Evolutionary conservation across 1,140 invertebrate genomes (phyloP), one percentile per base, ranked within the genome.

Genomic region (Notospermus geniculatus): DNA sequence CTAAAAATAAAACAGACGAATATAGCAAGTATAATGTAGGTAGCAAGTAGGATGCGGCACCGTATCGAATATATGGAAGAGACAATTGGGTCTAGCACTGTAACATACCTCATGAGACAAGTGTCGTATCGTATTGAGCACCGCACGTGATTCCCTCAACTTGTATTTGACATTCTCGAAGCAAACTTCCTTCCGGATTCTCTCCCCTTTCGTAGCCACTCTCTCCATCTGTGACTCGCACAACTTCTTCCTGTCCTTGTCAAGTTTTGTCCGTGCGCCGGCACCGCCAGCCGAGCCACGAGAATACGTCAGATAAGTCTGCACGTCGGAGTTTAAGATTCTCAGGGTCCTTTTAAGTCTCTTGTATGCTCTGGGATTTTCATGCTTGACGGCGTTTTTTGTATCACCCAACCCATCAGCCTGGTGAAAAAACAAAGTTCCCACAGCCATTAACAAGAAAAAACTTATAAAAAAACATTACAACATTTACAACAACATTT

Each of bases 1-100:
- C 90, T 92, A 66, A 22, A 84, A 78, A 69, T 13, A 25, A 11
- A 19, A n/a, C n/a, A 50, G 4, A 50, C n/a, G 19, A 7, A 23
- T 50, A 50, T 50, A 7, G 46, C 5, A 7, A 50, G 19, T 50
- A n/a, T 7, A 27, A 50, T 50, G 4, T 50, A n/a, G 25, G n/a
- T 7, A 27, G 19, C 39, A 43, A 43, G 19, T 43, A 13, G 19
- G n/a, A n/a, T n/a, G n/a, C n/a, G n/a, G n/a, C n/a, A n/a, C n/a
- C n/a, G n/a, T n/a, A n/a, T n/a, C n/a, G n/a, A n/a, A n/a, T n/a
- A n/a, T n/a, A n/a, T n/a, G n/a, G n/a, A n/a, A n/a, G n/a, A n/a
- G n/a, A n/a, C n/a, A n/a, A n/a, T n/a, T n/a, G n/a, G n/a, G n/a
- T n/a, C n/a, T n/a, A n/a, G n/a, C n/a, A n/a, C n/a, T n/a, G n/a